Evolutionary conservation across 1,140 invertebrate species (phyloP).

Genomic region (Drosophila orena): DNA sequence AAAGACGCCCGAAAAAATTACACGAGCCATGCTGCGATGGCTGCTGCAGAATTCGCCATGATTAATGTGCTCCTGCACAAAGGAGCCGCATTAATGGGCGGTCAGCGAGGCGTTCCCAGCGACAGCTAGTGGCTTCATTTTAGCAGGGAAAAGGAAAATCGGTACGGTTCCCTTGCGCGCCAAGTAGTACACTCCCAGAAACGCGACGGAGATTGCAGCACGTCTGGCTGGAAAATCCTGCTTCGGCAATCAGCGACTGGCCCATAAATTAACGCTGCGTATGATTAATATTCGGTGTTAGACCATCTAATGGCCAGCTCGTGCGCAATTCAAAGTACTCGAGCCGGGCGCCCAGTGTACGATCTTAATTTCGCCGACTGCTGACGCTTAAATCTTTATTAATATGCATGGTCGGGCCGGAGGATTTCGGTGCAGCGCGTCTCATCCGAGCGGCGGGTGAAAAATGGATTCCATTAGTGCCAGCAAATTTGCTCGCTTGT

Average conservation of each 20-base stretch:
- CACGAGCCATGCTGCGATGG: slow-evolving; percentile 38
- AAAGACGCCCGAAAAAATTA: slow-evolving; percentile 1
- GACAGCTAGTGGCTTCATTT: slow-evolving; percentile 62
- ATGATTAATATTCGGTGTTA: slow-evolving; percentile 79
- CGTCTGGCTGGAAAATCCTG: slow-evolving; percentile 53
- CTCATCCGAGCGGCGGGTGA: slow-evolving; percentile 46
- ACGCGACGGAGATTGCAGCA: slow-evolving; percentile 56
- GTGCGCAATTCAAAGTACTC: slow-evolving; percentile 66
- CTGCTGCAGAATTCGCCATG: slow-evolving; percentile 73
- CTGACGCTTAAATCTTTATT: slow-evolving; percentile 75
- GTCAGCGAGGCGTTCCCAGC: slow-evolving; percentile 63
- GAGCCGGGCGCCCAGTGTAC: slow-evolving; percentile 34
- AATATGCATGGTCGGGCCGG: slow-evolving; percentile 65
- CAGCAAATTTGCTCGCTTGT: slow-evolving; percentile 67
- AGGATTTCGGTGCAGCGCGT: slow-evolving; percentile 44
- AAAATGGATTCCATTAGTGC: slow-evolving; percentile 69
- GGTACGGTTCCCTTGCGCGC: slow-evolving; percentile 15
- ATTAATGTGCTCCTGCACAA: slow-evolving; percentile 69
- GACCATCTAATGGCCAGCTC: slow-evolving; percentile 73
- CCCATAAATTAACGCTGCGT: slow-evolving; percentile 72
- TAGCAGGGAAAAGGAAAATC: slow-evolving; percentile 5
- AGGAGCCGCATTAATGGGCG: slow-evolving; percentile 66
- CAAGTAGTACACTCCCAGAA: slow-evolving; percentile 37
- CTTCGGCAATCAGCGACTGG: slow-evolving; percentile 51
- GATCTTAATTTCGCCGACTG: slow-evolving; percentile 66